Percentiles rank a stretch among this genome's conserved stretches.
phyloP scores from a whole-genome alignment of 1,140 invertebrate genomes.

The Hycleus cichorii region DNA sequence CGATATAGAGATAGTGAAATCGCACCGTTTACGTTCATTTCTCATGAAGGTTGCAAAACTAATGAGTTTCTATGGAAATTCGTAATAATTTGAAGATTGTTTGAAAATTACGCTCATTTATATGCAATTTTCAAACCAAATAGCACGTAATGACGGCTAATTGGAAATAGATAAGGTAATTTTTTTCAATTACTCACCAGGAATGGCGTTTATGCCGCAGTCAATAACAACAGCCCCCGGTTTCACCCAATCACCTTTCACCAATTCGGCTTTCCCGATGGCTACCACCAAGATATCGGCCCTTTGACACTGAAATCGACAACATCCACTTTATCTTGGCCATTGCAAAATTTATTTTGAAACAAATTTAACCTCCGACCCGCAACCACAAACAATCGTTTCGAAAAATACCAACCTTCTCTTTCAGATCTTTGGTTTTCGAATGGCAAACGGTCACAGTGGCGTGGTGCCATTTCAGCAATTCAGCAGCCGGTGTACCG shows the following conservation, averaged over 20 bases:
- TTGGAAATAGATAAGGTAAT: no score
- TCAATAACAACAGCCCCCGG: conserved; percentile 98
- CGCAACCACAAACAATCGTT: no score
- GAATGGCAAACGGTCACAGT: conserved; percentile 97
- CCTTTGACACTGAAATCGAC: conserved; percentile 40
- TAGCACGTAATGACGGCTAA: no score
- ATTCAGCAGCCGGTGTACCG: conserved; percentile 87
- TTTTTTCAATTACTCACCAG: conserved; percentile 51
- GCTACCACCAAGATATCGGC: conserved; percentile 97
- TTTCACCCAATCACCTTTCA: conserved; percentile 95
- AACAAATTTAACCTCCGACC: no score
- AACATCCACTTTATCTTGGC: background rate
- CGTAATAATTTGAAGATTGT: no score
- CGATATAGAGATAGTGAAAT: no score
- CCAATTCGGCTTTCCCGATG: conserved; percentile 85
- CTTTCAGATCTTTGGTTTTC: conserved; percentile 75
- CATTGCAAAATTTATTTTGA: background rate
- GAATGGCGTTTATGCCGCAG: conserved; percentile 94
- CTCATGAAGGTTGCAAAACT: no score
- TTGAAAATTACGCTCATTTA: no score
- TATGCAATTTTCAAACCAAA: no score
- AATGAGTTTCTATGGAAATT: no score
- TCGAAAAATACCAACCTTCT: conserved; percentile 52
- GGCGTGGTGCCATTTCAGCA: conserved; percentile 94
- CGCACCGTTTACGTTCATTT: no score